phyloP scores from a whole-genome alignment of 2,113 vertebrate species.

The Eubucco bourcierii region DNA sequence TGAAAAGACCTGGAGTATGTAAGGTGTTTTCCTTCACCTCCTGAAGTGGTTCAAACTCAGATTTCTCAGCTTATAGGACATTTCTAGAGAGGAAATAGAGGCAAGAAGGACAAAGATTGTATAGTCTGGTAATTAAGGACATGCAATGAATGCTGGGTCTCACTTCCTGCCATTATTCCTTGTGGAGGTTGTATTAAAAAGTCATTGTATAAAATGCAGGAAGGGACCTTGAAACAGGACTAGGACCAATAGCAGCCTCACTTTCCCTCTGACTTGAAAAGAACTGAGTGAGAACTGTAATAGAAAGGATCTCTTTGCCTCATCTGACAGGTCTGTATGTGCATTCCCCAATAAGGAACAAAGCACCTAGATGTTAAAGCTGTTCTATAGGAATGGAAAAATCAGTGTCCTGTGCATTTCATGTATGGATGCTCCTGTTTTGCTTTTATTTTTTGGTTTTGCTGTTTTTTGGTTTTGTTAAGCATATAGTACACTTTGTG shows the following conservation, averaged over 20 bases:
- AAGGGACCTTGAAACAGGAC: neutral
- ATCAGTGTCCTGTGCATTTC: neutral
- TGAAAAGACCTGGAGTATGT: neutral
- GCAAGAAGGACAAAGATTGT: neutral
- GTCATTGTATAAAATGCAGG: too few relatives aligned
- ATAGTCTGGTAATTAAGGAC: neutral
- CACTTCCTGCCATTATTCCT: neutral
- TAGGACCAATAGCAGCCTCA: slow-evolving; percentile 4
- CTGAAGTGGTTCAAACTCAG: neutral
- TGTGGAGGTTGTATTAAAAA: neutral
- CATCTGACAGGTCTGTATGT: neutral
- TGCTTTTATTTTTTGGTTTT: too few relatives aligned
- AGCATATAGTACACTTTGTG: neutral
- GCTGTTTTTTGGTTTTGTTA: neutral
- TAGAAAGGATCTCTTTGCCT: slow-evolving; percentile 16
- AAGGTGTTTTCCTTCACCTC: neutral
- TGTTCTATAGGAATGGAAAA: neutral
- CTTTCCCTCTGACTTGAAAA: slow-evolving; percentile 10
- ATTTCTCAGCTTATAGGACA: neutral
- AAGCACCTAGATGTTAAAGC: neutral
- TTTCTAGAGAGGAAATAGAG: neutral
- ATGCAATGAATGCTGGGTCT: neutral
- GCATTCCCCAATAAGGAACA: neutral
- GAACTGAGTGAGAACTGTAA: neutral
- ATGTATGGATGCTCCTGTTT: neutral